Evolutionary conservation across 1,140 invertebrate genomes (phyloP).

Genomic region (Magallana gigas): DNA sequence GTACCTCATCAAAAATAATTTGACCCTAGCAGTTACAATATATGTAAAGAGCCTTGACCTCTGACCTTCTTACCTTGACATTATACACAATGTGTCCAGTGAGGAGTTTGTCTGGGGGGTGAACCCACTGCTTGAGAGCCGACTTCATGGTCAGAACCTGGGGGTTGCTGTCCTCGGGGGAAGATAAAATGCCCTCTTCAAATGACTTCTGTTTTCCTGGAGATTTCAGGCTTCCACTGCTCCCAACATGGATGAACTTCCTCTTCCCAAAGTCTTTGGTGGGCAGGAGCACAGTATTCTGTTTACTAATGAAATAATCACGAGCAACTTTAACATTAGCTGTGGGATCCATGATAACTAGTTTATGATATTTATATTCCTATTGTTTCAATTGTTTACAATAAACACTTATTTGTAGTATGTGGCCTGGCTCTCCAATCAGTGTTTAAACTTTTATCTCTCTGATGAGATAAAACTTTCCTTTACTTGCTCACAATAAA

Average conservation of each 20-base stretch:
- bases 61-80: slow-evolving; percentile 89
- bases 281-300: slow-evolving; percentile 69
- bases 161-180: not conserved
- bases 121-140: slow-evolving; percentile 87
- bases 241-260: slow-evolving; percentile 68
- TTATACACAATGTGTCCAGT: slow-evolving; percentile 97
- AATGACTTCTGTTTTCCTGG: slow-evolving; percentile 38
- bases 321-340: slow-evolving; percentile 64
- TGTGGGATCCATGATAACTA: slow-evolving; percentile 38
- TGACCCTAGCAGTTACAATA: too few relatives aligned
- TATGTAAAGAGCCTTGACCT: not conserved
- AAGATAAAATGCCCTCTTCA: not conserved
- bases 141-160: slow-evolving; percentile 39
- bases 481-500: not conserved
- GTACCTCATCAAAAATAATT: too few relatives aligned
- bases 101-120: slow-evolving; percentile 94
- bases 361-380: not conserved
- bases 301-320: slow-evolving; percentile 71
- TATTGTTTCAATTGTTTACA: not conserved
- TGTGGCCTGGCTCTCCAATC: not conserved
- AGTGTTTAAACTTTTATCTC: not conserved
- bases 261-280: slow-evolving; percentile 68
- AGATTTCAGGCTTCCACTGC: slow-evolving; percentile 35
- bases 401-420: not conserved
- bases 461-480: not conserved